phyloP scores from a whole-genome alignment of 2,113 vertebrate species.

The Okapia johnstoni region DNA sequence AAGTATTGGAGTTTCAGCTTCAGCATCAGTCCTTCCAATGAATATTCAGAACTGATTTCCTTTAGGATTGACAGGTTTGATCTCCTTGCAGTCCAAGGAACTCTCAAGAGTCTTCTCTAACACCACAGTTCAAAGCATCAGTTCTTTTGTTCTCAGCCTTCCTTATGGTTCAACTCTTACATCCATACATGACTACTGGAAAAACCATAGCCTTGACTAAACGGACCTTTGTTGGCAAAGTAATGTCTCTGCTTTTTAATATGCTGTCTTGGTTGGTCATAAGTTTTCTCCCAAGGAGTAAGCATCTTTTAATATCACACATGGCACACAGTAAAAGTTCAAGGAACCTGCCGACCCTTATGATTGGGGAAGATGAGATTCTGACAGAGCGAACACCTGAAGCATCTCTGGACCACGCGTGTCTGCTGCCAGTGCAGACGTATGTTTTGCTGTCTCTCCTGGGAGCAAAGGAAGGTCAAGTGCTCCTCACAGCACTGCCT shows the following conservation, averaged over 20 bases:
- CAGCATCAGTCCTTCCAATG: not conserved
- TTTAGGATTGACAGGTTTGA: not conserved
- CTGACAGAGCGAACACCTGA: not conserved
- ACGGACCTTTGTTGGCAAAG: not conserved
- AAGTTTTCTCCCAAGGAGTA: not conserved
- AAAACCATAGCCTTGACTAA: not conserved
- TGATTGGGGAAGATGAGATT: not conserved
- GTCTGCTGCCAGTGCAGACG: not conserved
- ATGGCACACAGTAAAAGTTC: not conserved
- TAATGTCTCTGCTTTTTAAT: not conserved
- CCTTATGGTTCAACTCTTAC: not conserved
- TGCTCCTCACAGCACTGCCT: not conserved
- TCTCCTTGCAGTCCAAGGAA: not conserved
- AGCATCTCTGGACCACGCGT: not conserved
- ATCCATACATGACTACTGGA: not conserved
- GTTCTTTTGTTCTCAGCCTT: fast-evolving
- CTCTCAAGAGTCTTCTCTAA: not conserved
- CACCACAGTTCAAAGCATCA: not conserved
- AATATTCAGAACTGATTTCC: not conserved
- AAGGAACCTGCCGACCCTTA: not conserved
- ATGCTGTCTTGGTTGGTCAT: too few species aligned
- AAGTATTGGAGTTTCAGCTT: not conserved
- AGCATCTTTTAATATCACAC: not conserved
- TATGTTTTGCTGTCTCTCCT: not conserved
- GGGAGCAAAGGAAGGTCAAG: not conserved